A percentile compares a stretch with the other conserved stretches of the same genome.
phyloP scores from a whole-genome alignment of 2,113 vertebrate species.

The Myrmophylax atrothorax region DNA sequence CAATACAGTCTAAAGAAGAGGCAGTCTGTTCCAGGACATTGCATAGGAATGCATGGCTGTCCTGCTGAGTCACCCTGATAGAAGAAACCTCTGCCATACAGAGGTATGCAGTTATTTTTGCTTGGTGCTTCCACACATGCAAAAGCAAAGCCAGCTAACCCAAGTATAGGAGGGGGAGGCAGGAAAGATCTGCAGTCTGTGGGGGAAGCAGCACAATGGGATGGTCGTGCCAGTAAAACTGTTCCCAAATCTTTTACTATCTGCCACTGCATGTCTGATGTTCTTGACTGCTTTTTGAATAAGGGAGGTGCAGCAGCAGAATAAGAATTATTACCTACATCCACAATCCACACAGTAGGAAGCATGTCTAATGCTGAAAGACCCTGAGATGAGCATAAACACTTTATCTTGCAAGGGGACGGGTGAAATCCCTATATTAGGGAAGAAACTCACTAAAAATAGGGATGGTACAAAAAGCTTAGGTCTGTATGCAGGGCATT shows the following conservation, averaged over 20 bases:
- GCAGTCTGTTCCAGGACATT: neutral
- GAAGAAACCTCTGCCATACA: neutral
- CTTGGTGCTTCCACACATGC: neutral
- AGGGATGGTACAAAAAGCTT: neutral
- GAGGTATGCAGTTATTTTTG: neutral
- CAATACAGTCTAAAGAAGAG: neutral
- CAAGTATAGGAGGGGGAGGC: neutral
- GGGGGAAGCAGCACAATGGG: neutral
- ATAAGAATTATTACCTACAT: neutral
- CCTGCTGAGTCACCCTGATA: slow-evolving; percentile 18
- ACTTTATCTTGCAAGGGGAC: neutral
- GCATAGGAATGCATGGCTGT: neutral
- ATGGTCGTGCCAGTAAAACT: neutral
- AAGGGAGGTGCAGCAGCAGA: neutral
- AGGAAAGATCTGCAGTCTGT: neutral
- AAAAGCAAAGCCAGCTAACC: neutral
- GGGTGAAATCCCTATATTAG: neutral
- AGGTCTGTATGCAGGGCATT: rapidly evolving
- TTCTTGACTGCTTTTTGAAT: neutral
- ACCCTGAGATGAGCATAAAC: neutral
- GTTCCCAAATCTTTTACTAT: neutral
- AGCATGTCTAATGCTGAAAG: neutral
- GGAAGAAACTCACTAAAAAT: neutral
- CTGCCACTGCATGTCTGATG: neutral
- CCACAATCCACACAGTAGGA: neutral